Evolutionary conservation across 2,113 vertebrate species (phyloP).

Genomic region (Glaucidium brasilianum): DNA sequence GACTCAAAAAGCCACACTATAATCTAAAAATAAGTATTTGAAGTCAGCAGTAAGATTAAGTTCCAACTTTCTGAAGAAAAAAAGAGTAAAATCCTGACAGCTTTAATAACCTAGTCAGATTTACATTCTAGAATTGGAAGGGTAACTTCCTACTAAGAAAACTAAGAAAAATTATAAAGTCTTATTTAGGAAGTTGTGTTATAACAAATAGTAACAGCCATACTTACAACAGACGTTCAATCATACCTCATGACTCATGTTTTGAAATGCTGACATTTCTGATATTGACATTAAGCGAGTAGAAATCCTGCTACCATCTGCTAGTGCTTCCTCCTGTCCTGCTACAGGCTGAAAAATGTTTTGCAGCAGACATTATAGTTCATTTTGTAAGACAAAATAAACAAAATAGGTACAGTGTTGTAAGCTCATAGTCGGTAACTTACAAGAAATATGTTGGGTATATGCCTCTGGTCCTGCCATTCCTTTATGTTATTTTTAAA

Average conservation of each 20-base stretch:
- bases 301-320: background rate
- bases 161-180: background rate
- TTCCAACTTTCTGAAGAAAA: background rate
- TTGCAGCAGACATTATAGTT: background rate
- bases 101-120: background rate
- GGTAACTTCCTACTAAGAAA: background rate
- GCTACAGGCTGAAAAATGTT: slow-evolving; percentile 58
- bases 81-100: background rate
- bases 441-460: slow-evolving; percentile 20
- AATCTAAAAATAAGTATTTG: background rate
- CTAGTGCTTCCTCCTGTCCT: slow-evolving; percentile 29
- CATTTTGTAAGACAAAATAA: background rate
- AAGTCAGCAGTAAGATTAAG: background rate
- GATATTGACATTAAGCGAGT: slow-evolving; percentile 60
- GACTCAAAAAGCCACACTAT: background rate
- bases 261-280: slow-evolving; percentile 40
- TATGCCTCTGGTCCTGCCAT: slow-evolving; percentile 9
- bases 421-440: background rate
- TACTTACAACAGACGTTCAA: background rate
- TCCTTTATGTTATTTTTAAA: background rate
- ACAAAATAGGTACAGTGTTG: background rate
- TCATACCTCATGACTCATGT: slow-evolving; percentile 70
- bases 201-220: background rate
- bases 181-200: background rate
- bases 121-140: background rate